phyloP scores from a whole-genome alignment of 2,888 invertebrate genomes.

The Achlya flavicornis region DNA sequence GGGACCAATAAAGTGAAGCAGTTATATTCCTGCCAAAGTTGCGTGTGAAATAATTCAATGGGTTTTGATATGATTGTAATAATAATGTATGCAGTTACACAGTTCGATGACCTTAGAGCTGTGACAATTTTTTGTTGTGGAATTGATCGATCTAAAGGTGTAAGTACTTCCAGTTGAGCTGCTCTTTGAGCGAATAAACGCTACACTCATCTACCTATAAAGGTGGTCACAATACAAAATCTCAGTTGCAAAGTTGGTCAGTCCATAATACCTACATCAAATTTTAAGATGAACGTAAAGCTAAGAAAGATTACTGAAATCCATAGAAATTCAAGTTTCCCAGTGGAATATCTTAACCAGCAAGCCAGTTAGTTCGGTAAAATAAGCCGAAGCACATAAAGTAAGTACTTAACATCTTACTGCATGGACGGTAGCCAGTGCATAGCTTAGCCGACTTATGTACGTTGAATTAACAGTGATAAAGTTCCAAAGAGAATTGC shows the following conservation, averaged over 20 bases:
- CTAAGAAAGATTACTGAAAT: neutral
- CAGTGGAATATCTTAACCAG: neutral
- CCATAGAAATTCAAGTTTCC: neutral
- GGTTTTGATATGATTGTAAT: constrained; percentile 46
- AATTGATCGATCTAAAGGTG: too few species aligned
- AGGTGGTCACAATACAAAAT: too few species aligned
- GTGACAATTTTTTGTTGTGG: too few species aligned
- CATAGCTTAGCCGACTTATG: constrained; percentile 14
- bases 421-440: constrained; percentile 17
- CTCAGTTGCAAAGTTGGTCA: too few species aligned
- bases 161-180: too few species aligned
- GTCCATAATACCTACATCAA: too few species aligned
- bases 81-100: constrained; percentile 19
- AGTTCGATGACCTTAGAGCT: neutral
- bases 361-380: constrained; percentile 20
- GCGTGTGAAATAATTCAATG: constrained; percentile 51
- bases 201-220: too few species aligned
- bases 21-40: constrained; percentile 47
- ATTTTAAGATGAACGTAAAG: too few species aligned
- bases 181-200: neutral
- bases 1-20: constrained; percentile 51
- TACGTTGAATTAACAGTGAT: constrained; percentile 8
- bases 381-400: constrained; percentile 30
- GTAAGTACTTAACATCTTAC: constrained; percentile 26
- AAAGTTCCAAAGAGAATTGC: constrained; percentile 4